These are phyloP conservation scores for Heliconius hewitsoni DNA, from an alignment of 1,140 invertebrate genomes.

Conservation along the genomic window DNA sequence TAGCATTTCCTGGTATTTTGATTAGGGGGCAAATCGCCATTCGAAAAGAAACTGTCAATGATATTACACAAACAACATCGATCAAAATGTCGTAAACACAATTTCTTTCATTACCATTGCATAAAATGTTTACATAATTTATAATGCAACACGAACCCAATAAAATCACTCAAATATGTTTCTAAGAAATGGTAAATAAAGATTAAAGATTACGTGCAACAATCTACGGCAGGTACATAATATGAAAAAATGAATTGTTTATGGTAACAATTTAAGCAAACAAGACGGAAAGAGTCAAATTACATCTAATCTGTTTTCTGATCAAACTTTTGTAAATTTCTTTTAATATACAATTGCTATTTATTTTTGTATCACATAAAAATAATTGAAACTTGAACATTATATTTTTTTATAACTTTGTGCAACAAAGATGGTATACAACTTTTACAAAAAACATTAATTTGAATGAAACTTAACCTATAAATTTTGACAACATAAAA, in stretches of 20 bases:
- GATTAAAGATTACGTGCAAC: conserved; percentile 79
- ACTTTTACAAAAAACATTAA: neutral
- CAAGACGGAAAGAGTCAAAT: neutral
- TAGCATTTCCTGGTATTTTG: conserved; percentile 82
- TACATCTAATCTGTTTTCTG: neutral
- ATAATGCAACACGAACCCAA: conserved; percentile 45
- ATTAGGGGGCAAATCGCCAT: conserved; percentile 74
- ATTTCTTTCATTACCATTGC: conserved; percentile 53
- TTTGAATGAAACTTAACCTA: conserved; percentile 11
- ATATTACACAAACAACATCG: conserved; percentile 71
- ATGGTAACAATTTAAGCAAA: conserved; percentile 44
- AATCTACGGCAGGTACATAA: conserved; percentile 54
- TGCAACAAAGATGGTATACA: neutral
- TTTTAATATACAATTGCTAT: neutral
- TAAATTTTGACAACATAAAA: neutral
- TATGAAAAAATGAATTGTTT: conserved; percentile 57
- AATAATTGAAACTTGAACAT: neutral
- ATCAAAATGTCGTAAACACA: conserved; percentile 44
- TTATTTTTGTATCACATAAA: neutral
- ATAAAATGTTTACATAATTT: conserved; percentile 63
- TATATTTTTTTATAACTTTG: no score
- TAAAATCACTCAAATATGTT: conserved; percentile 56
- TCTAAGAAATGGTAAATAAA: conserved; percentile 76
- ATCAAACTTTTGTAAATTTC: neutral
- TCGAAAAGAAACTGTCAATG: conserved; percentile 75